Evolutionary conservation across 2,797 vertebrate genomes (phyloP).

Genomic region (Taenioides sp.): DNA sequence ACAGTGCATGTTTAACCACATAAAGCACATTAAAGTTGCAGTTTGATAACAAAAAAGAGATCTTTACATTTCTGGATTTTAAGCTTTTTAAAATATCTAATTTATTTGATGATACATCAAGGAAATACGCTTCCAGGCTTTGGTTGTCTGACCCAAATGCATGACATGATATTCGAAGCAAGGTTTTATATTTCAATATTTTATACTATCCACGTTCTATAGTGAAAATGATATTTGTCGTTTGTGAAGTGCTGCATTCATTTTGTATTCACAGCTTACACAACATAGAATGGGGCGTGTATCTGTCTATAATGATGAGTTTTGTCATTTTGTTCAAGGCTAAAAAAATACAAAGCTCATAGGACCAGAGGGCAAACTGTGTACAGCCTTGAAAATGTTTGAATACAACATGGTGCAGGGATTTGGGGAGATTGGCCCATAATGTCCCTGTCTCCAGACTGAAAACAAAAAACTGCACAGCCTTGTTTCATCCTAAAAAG

Average conservation of each 20-base stretch:
- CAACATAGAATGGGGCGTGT: background rate
- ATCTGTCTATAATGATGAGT: slow-evolving; percentile 34
- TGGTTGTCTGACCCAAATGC: background rate
- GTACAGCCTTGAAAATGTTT: slow-evolving; percentile 36
- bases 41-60: too few relatives aligned
- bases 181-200: background rate
- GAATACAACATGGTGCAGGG: slow-evolving; percentile 35
- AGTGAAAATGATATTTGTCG: background rate
- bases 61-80: background rate
- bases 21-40: background rate
- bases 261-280: background rate
- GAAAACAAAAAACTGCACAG: slow-evolving; percentile 17
- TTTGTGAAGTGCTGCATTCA: background rate
- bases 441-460: too few relatives aligned
- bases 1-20: too few relatives aligned
- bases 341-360: slow-evolving; percentile 51
- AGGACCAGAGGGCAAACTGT: slow-evolving; percentile 39
- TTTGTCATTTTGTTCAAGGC: slow-evolving; percentile 49
- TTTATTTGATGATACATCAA: background rate
- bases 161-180: background rate
- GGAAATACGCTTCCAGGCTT: background rate
- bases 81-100: background rate
- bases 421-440: slow-evolving; percentile 7
- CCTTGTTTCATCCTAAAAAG: slow-evolving; percentile 31
- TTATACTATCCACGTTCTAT: background rate